Conservation (phyloP, 1,140 invertebrate species). For the Drosophila lacertosa region DNA sequence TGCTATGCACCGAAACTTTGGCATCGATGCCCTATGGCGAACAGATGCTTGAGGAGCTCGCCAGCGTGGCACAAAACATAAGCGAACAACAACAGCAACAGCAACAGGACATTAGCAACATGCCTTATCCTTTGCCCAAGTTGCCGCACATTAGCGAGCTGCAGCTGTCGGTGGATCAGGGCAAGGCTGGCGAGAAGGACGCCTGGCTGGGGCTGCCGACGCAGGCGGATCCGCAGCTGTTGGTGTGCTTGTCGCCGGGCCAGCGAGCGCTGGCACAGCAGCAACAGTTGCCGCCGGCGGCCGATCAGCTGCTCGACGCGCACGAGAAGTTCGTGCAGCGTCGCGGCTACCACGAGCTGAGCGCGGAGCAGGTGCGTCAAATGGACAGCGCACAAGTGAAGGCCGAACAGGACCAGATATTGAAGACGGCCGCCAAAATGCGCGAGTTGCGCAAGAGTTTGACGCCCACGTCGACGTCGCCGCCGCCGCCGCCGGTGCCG, state of each 20-base stretch:
- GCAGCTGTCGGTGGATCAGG: slow-evolving; percentile 45
- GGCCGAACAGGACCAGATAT: slow-evolving; percentile 67
- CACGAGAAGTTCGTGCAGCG: slow-evolving; percentile 88
- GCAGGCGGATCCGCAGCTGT: slow-evolving; percentile 85
- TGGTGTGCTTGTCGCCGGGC: slow-evolving; percentile 89
- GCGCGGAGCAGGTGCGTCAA: slow-evolving; percentile 63
- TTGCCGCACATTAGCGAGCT: slow-evolving; percentile 72
- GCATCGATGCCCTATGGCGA: slow-evolving; percentile 87
- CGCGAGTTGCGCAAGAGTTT: slow-evolving; percentile 82
- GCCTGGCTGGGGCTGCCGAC: slow-evolving; percentile 87
- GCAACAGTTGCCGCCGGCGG: slow-evolving; percentile 68
- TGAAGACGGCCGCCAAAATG: slow-evolving; percentile 76
- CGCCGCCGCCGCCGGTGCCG: slow-evolving; percentile 70
- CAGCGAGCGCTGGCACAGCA: slow-evolving; percentile 86
- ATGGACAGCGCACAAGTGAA: slow-evolving; percentile 62
- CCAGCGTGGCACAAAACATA: slow-evolving; percentile 87
- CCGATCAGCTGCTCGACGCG: slow-evolving; percentile 87
- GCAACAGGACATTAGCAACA: slow-evolving; percentile 25
- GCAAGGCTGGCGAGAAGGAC: slow-evolving; percentile 3
- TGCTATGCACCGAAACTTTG: slow-evolving; percentile 87
- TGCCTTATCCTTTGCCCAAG: slow-evolving; percentile 74
- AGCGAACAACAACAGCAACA: slow-evolving; percentile 43
- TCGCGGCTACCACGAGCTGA: slow-evolving; percentile 86
- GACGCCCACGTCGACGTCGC: slow-evolving; percentile 58
- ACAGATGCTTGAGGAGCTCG: slow-evolving; percentile 88